phyloP scores from a whole-genome alignment of 2,888 invertebrate genomes.

The Osedax frankpressi region DNA sequence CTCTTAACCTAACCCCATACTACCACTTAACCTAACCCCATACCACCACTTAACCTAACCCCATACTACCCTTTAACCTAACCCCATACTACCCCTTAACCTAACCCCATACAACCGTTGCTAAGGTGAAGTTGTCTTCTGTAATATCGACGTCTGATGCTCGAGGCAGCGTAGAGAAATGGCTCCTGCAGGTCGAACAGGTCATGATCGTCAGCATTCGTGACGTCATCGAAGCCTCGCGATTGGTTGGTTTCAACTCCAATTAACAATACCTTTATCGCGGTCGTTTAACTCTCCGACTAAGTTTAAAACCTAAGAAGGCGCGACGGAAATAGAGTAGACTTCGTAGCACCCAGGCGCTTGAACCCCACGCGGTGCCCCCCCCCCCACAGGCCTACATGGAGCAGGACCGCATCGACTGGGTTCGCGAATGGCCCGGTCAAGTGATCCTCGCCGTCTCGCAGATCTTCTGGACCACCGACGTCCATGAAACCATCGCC shows the following conservation, averaged over 20 bases:
- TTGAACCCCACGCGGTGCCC: background rate
- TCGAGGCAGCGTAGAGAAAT: conserved; percentile 68
- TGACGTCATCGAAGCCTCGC: conserved; percentile 54
- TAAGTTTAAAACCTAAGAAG: too few relatives aligned
- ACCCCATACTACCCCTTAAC: too few relatives aligned
- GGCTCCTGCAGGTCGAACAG: conserved; percentile 68
- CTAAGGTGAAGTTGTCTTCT: conserved; percentile 54
- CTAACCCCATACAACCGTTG: too few relatives aligned
- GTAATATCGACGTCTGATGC: conserved; percentile 67
- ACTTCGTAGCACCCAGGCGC: too few relatives aligned
- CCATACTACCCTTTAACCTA: too few relatives aligned
- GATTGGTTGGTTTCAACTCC: conserved; percentile 40
- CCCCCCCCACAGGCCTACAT: conserved; percentile 32
- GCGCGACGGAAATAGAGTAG: too few relatives aligned
- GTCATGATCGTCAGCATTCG: conserved; percentile 64
- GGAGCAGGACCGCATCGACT: conserved; percentile 52
- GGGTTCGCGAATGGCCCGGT: conserved; percentile 85
- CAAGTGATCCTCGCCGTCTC: conserved; percentile 68
- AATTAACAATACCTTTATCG: too few relatives aligned
- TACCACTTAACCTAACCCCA: too few relatives aligned
- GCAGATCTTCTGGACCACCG: conserved; percentile 70
- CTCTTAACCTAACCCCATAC: too few relatives aligned
- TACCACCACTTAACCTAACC: too few relatives aligned
- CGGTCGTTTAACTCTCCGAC: too few relatives aligned
- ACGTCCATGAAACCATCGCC: conserved; percentile 62